Evolutionary conservation across 2,113 vertebrate species (phyloP), one percentile per base, ranked within the genome.

Genomic region (Sinosuthora webbiana): DNA sequence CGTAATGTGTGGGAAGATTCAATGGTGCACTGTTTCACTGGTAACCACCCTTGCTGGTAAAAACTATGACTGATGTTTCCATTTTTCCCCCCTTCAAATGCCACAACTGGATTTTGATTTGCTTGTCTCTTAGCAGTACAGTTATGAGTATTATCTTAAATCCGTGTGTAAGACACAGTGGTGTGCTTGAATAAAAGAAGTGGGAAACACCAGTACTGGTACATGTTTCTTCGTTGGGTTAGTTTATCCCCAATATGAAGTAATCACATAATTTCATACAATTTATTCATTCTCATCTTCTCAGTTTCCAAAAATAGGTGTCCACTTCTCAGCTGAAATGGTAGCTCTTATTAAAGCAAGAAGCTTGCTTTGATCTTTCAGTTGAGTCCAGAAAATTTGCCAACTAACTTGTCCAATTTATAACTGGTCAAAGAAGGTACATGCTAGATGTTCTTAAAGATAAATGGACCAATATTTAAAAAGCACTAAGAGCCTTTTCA

Each of bases 361-460:
- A 93, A 63, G 7, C 52, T 93, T 69, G 74, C 94, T 98, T 98
- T 97, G 95, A 96, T 96, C 88, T 98, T 96, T 70, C 41, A 64
- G 96, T 71, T 79, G 87, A 97, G 89, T 93, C 45, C 87, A 97
- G 89, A 95, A 89, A 94, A 87, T 71, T 89, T 94, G 86, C 80
- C 80, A 95, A n/a, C 62, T 94, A 81, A 94, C 39, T 87, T 82
- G 73, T 93, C 65, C 93, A 87, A 87, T 95, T 94, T 96, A 89
- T 84, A 97, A 98, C 96, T 93, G 91, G 85, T 97, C 89, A 97
- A 97, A 96, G 75, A 93, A 97, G 68, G 94, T 93, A 97, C 80
- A 77, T 92, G 74, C 19, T 90, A 95, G 87, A 96, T 82, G 83
- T 95, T 95, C 93, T 97, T 96, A 90, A 93, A 95, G 94, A 95